Evolutionary conservation across 2,113 vertebrate species (phyloP).

Genomic region (Ptyas mucosa): DNA sequence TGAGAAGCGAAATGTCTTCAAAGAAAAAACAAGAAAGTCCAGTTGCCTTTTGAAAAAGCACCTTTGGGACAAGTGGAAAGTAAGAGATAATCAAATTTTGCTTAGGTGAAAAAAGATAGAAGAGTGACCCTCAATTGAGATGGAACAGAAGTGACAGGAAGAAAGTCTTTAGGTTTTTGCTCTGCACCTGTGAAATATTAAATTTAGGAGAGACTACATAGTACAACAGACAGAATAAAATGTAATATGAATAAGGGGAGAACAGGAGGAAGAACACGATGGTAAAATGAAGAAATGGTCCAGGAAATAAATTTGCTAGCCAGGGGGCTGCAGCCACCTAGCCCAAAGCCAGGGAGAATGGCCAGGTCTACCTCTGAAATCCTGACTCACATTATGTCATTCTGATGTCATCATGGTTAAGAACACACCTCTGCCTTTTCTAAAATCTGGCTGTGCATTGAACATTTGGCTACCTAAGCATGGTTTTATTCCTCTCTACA

Average conservation of each 20-base stretch:
- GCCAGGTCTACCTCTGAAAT: neutral
- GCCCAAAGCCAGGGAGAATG: neutral
- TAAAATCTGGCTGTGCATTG: neutral
- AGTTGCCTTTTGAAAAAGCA: too few species aligned
- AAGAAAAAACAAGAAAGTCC: too few species aligned
- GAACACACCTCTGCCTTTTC: neutral
- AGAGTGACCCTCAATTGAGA: neutral
- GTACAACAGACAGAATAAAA: neutral
- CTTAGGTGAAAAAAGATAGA: conserved; percentile 13
- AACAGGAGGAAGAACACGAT: neutral
- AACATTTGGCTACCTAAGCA: neutral
- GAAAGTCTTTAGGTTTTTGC: neutral
- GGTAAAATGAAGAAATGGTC: neutral
- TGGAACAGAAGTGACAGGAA: neutral
- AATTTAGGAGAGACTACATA: neutral
- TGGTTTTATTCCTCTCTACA: neutral
- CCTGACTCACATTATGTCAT: neutral
- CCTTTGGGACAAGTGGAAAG: neutral
- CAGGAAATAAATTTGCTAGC: neutral
- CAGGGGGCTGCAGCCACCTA: neutral
- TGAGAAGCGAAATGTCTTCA: too few species aligned
- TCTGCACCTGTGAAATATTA: neutral
- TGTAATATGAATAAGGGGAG: neutral
- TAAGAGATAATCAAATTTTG: neutral
- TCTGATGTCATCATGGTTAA: neutral